These are phyloP conservation scores for Oscheius myriophilus DNA, from an alignment of 2,888 invertebrate genomes.

Conservation along the genomic window DNA sequence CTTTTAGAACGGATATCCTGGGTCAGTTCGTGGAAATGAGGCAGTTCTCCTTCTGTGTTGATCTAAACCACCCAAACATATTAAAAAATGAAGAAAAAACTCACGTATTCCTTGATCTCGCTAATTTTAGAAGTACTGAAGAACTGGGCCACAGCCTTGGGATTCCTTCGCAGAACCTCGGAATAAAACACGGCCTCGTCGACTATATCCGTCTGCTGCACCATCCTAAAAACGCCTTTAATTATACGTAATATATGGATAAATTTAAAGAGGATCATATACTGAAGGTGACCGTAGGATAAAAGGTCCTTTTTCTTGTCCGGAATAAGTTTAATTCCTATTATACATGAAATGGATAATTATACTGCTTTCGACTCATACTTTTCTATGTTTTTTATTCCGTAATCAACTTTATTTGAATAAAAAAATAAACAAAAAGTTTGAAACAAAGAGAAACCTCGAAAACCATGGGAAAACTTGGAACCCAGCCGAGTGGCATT, in stretches of 20 bases:
- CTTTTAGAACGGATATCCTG: background rate
- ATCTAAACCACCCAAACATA: conserved; percentile 8
- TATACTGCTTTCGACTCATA: background rate
- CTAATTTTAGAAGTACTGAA: conserved; percentile 41
- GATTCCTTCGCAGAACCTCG: conserved; percentile 39
- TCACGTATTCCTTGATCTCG: conserved; percentile 43
- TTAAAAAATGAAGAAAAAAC: conserved; percentile 12
- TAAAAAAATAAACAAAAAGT: conserved; percentile 13
- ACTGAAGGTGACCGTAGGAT: background rate
- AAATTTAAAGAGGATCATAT: background rate
- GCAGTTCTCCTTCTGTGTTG: conserved; percentile 6
- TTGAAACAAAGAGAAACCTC: conserved; percentile 14
- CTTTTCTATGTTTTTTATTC: no score
- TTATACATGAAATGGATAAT: no score
- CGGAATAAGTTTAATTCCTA: no score
- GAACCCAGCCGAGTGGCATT: no score
- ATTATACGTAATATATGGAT: no score
- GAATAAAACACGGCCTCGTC: conserved; percentile 43
- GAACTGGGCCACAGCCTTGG: conserved; percentile 35
- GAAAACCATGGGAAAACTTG: background rate
- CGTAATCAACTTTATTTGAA: conserved; percentile 1
- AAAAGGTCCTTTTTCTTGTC: no score
- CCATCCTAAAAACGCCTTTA: conserved; percentile 17
- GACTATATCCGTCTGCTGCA: conserved; percentile 33
- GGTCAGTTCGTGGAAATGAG: conserved; percentile 3